Percentiles rank a stretch among this genome's conserved stretches.
Conservation (phyloP, 2,113 vertebrate genomes). For the Myrmecophaga tridactyla region DNA sequence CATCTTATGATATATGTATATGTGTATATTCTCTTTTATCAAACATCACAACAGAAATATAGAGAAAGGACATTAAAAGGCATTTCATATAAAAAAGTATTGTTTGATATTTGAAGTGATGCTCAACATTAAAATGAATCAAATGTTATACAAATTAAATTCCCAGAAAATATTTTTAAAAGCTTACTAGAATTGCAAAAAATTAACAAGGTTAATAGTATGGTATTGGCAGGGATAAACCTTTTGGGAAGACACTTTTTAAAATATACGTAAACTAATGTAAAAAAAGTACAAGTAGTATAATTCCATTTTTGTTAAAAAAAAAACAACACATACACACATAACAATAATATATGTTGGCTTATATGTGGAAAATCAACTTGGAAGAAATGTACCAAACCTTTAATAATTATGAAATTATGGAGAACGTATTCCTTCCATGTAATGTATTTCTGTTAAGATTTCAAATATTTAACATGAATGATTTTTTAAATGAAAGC, state of each 20-base stretch:
- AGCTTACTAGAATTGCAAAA: constrained; percentile 1
- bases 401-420: constrained; percentile 33
- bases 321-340: too few relatives aligned
- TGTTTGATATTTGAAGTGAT: constrained; percentile 20
- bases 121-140: constrained; percentile 38
- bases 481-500: not conserved
- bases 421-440: not conserved
- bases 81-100: not conserved
- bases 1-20: not conserved
- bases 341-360: not conserved
- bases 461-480: constrained; percentile 13
- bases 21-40: not conserved
- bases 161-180: not conserved
- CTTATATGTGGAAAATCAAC: not conserved
- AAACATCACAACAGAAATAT: not conserved
- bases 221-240: not conserved
- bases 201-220: not conserved
- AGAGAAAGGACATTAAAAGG: not conserved
- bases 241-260: not conserved
- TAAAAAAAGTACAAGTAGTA: not conserved
- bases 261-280: not conserved
- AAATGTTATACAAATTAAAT: constrained; percentile 25
- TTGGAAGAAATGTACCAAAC: not conserved
- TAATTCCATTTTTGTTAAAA: not conserved
- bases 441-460: not conserved